Percentiles rank a stretch among this genome's conserved stretches.
These are phyloP conservation scores for Hemibagrus guttatus DNA, from an alignment of 2,797 vertebrate genomes.

Conservation along the genomic window DNA sequence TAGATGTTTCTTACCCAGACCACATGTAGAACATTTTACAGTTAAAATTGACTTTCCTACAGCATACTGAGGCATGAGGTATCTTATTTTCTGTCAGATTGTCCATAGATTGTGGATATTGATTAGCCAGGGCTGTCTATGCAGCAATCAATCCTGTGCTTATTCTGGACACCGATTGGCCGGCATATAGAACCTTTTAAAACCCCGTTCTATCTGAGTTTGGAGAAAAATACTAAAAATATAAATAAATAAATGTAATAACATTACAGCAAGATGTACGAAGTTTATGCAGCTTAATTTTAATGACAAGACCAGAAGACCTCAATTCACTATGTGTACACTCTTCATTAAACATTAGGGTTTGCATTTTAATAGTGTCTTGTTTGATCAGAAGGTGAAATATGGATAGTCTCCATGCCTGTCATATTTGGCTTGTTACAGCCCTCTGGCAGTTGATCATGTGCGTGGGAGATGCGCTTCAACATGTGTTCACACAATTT, in stretches of 20 bases:
- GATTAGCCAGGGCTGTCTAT: not conserved
- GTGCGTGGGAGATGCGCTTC: constrained; percentile 2
- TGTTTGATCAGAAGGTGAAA: not conserved
- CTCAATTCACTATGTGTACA: not conserved
- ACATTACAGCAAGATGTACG: not conserved
- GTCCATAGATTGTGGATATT: not conserved
- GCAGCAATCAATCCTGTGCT: not conserved
- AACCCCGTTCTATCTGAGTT: not conserved
- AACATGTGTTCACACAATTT: constrained; percentile 16
- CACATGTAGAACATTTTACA: not conserved
- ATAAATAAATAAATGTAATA: not conserved
- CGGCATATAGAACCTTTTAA: not conserved
- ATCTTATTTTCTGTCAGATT: not conserved
- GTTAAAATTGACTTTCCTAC: not conserved
- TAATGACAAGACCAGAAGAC: not conserved
- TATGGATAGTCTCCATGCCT: not conserved
- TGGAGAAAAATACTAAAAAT: not conserved
- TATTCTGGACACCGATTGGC: not conserved
- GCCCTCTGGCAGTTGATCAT: not conserved
- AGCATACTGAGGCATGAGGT: not conserved
- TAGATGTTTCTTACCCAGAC: not conserved
- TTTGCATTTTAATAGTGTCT: not conserved
- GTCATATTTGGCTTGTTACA: not conserved
- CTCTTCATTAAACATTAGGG: not conserved
- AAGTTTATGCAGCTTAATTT: not conserved